Percentiles rank a stretch among this genome's conserved stretches.
phyloP scores from a whole-genome alignment of 2,797 vertebrate species.

The Gallirallus australis region DNA sequence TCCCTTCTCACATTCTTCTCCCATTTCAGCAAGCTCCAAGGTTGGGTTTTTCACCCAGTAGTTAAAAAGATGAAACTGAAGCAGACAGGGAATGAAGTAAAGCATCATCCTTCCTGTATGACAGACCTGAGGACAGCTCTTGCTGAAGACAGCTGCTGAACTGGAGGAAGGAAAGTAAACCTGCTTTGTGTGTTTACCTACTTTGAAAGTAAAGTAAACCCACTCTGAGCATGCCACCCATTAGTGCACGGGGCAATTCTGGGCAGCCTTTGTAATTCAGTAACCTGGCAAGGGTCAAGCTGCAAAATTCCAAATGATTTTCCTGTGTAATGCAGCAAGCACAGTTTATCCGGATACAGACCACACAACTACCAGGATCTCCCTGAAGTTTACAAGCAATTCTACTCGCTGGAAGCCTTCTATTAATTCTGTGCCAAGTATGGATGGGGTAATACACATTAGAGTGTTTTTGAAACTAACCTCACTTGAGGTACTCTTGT shows the following conservation, averaged over 20 bases:
- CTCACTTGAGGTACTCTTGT: constrained; percentile 82
- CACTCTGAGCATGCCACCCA: rapidly evolving
- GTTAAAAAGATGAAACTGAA: neutral
- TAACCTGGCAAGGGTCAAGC: neutral
- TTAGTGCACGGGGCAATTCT: neutral
- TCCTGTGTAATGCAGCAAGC: neutral
- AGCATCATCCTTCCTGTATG: neutral
- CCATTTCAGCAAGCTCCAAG: neutral
- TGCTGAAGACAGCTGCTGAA: neutral
- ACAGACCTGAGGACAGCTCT: neutral
- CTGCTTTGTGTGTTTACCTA: neutral
- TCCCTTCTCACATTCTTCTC: neutral
- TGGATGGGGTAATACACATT: rapidly evolving
- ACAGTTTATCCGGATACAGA: neutral
- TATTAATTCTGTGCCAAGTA: neutral
- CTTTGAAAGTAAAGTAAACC: neutral
- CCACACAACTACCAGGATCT: neutral
- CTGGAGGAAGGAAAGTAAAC: neutral
- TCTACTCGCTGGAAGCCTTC: neutral
- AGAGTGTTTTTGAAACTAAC: constrained; percentile 49
- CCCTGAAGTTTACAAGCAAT: neutral
- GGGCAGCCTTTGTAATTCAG: neutral
- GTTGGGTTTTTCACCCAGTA: neutral
- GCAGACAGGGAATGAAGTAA: neutral
- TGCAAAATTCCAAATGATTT: neutral